Evolutionary conservation across 2,888 invertebrate species (phyloP).

Genomic region (Horisme vitalbata): DNA sequence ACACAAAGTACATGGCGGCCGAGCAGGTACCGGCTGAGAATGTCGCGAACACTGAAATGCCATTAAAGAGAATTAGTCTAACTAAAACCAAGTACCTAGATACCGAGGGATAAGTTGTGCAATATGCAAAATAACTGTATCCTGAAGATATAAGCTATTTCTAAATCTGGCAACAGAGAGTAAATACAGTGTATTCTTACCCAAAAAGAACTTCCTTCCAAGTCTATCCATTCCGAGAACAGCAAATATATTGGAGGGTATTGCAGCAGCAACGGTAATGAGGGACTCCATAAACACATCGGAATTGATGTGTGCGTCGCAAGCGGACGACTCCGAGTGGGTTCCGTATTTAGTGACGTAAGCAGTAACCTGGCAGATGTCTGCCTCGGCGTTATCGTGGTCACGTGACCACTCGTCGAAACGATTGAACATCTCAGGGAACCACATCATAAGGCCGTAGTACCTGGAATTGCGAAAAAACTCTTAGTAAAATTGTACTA

Average conservation of each 20-base stretch:
- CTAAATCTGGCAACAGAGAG: neutral
- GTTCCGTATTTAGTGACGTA: constrained; percentile 88
- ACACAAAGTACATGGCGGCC: constrained; percentile 92
- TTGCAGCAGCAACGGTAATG: constrained; percentile 92
- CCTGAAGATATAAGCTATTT: neutral
- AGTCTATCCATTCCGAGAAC: constrained; percentile 92
- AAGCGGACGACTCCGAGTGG: constrained; percentile 79
- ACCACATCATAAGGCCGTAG: constrained; percentile 98
- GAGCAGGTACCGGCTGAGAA: constrained; percentile 92
- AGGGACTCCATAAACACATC: constrained; percentile 93
- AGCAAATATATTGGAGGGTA: constrained; percentile 93
- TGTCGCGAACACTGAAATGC: constrained; percentile 89
- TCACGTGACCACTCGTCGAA: constrained; percentile 90
- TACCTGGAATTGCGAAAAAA: constrained; percentile 81
- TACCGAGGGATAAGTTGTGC: no score
- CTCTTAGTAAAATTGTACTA: neutral
- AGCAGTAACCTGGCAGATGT: constrained; percentile 89
- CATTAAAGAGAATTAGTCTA: neutral
- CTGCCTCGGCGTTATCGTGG: constrained; percentile 86
- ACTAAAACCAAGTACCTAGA: no score
- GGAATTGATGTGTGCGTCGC: constrained; percentile 88
- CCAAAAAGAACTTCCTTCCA: constrained; percentile 92
- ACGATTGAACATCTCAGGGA: constrained; percentile 96
- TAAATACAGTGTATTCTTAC: constrained; percentile 65
- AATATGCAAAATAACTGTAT: no score